A percentile compares a stretch with the other conserved stretches of the same genome.
These are phyloP conservation scores for Drosophila novamexicana DNA, from an alignment of 1,140 invertebrate species.

Conservation along the genomic window DNA sequence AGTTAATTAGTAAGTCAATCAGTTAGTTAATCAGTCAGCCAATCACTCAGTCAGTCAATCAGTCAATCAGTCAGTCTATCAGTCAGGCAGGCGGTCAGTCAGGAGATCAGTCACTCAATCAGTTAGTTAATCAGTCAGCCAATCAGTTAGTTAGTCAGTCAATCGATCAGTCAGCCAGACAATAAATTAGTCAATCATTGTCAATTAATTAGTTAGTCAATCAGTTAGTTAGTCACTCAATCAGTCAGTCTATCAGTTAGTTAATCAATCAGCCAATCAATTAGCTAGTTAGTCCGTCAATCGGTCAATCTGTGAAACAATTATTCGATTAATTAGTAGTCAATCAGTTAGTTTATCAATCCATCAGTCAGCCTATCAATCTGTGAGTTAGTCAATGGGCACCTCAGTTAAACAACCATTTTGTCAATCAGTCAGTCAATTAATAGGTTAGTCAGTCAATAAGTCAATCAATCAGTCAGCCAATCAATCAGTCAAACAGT, in stretches of 20 bases:
- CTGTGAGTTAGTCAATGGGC: neutral
- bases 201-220: neutral
- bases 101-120: neutral
- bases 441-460: neutral
- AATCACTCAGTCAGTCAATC: neutral
- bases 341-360: neutral
- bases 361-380: neutral
- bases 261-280: neutral
- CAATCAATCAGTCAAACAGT: neutral
- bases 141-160: neutral
- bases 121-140: neutral
- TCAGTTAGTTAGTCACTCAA: constrained; percentile 2
- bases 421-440: neutral
- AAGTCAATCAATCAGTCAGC: constrained; percentile 9
- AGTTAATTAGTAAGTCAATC: constrained; percentile 5
- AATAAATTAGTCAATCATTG: neutral
- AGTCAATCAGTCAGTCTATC: neutral
- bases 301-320: neutral
- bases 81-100: neutral
- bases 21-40: neutral
- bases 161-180: neutral
- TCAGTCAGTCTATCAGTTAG: neutral
- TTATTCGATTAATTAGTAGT: neutral
- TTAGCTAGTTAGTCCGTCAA: neutral
- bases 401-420: neutral